These are phyloP conservation scores for Nemopilema nomurai DNA, from an alignment of 30 jellyfish, hydroid and myxozoan species.

Conservation along the genomic window DNA sequence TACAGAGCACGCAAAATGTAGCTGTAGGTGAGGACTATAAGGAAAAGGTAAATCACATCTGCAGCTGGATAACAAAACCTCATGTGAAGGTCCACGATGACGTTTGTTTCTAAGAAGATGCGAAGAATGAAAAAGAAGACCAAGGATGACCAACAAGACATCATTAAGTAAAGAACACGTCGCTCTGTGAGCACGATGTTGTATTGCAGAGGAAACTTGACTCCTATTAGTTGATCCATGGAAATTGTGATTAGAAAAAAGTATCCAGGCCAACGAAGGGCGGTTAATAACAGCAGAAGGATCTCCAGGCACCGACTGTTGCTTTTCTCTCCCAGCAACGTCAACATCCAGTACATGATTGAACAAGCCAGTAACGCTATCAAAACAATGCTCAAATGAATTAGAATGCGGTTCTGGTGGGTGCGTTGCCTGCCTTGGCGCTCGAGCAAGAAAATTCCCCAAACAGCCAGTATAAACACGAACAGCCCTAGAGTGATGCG, in stretches of 20 bases:
- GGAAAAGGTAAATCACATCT: not conserved
- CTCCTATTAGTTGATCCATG: not conserved
- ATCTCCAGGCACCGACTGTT: not conserved
- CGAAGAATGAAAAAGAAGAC: not conserved
- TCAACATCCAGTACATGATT: not conserved
- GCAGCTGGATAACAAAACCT: not conserved
- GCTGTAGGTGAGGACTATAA: not conserved
- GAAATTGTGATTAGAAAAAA: not conserved
- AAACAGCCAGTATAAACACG: not conserved
- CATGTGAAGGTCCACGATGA: not conserved
- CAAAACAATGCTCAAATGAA: not conserved
- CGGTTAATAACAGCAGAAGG: not conserved
- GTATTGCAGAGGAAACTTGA: not conserved
- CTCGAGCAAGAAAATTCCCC: not conserved
- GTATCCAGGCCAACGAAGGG: not conserved
- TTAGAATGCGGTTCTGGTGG: not conserved
- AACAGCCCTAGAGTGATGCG: not conserved
- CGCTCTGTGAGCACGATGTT: not conserved
- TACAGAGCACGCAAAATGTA: not conserved
- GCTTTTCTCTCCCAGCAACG: not conserved
- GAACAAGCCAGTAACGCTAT: not conserved
- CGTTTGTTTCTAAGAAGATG: not conserved
- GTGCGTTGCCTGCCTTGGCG: not conserved
- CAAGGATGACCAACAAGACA: not conserved
- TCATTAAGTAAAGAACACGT: not conserved